phyloP scores from a whole-genome alignment of 2,797 vertebrate genomes.

The Propithecus perrieri region DNA sequence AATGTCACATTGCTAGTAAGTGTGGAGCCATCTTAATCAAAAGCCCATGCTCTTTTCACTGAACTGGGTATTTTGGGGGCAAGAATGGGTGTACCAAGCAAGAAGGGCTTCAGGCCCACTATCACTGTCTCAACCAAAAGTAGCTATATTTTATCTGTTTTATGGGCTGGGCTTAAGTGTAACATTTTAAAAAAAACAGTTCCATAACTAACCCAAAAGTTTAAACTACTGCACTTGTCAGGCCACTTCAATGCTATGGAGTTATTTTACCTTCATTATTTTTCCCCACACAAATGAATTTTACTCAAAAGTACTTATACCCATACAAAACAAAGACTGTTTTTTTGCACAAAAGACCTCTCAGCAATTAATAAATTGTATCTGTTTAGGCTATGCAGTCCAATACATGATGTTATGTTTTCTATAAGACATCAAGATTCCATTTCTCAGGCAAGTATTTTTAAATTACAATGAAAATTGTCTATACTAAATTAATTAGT shows the following conservation, averaged over 20 bases:
- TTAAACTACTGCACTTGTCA: neutral
- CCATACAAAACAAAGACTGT: neutral
- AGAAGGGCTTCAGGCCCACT: neutral
- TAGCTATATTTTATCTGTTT: neutral
- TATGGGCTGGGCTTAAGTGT: neutral
- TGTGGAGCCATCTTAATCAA: neutral
- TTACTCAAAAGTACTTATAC: neutral
- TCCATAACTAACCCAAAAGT: neutral
- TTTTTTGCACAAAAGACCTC: neutral
- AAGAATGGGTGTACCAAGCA: neutral
- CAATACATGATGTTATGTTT: neutral
- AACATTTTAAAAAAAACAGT: neutral
- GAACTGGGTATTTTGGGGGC: neutral
- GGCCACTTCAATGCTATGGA: neutral
- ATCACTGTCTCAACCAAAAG: neutral
- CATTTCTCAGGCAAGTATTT: constrained; percentile 18
- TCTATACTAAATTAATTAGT: neutral
- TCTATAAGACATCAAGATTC: neutral
- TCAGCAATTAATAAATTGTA: neutral
- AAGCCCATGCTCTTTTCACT: neutral
- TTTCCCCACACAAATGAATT: neutral
- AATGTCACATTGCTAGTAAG: neutral
- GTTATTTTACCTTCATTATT: neutral
- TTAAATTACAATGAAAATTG: neutral
- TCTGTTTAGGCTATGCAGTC: neutral